phyloP scores from a whole-genome alignment of 2,888 invertebrate species.

The Blastobasis adustella region DNA sequence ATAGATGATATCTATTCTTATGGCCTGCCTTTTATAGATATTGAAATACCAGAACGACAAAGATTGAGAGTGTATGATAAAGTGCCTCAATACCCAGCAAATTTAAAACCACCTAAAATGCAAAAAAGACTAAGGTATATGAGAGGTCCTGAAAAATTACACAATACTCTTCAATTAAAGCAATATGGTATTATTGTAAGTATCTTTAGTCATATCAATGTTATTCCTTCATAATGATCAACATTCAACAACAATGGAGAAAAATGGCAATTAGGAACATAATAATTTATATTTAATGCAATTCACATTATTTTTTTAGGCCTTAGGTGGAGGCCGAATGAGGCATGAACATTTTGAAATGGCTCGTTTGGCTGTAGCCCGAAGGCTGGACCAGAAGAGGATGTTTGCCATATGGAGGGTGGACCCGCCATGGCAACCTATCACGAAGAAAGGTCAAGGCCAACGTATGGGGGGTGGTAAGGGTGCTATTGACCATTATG shows the following conservation, averaged over 20 bases:
- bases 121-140: conserved; percentile 87
- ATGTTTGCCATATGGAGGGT: conserved; percentile 98
- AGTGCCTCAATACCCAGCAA: conserved; percentile 80
- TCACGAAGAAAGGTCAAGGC: conserved; percentile 92
- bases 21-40: conserved; percentile 60
- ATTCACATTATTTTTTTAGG: conserved; percentile 77
- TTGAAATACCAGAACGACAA: conserved; percentile 82
- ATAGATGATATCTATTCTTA: neutral
- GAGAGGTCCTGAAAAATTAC: conserved; percentile 92
- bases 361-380: conserved; percentile 85
- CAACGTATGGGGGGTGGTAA: conserved; percentile 98
- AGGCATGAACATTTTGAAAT: conserved; percentile 90
- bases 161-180: conserved; percentile 89
- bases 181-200: conserved; percentile 95
- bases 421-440: conserved; percentile 96
- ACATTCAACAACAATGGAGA: neutral
- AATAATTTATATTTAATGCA: too few species aligned
- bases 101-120: conserved; percentile 86
- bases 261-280: neutral
- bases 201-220: conserved; percentile 12
- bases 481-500: conserved; percentile 95
- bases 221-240: neutral
- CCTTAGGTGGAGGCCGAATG: conserved; percentile 88
- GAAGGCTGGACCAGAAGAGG: conserved; percentile 83
- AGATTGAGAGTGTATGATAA: conserved; percentile 83